A percentile compares a stretch with the other conserved stretches of the same genome.
These are phyloP conservation scores for Sesamia inferens DNA, from an alignment of 2,888 invertebrate genomes.

Conservation along the genomic window DNA sequence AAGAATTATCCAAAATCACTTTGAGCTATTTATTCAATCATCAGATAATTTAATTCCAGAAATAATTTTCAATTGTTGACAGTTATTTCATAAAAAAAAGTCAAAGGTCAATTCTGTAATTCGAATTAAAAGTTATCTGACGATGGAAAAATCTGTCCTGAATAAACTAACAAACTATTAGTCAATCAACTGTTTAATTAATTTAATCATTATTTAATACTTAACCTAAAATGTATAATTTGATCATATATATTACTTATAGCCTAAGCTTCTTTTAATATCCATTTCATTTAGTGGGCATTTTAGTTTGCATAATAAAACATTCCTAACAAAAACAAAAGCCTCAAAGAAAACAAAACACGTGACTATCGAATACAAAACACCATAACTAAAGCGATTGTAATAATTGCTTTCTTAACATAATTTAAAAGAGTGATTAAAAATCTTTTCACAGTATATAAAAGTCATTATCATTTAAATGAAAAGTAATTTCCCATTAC, in stretches of 20 bases:
- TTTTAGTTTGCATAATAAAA: background rate
- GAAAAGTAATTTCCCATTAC: constrained; percentile 56
- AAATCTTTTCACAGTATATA: constrained; percentile 36
- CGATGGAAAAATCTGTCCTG: too few relatives aligned
- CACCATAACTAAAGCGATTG: background rate
- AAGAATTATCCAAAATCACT: too few relatives aligned
- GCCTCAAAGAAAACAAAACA: background rate
- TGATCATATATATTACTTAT: background rate
- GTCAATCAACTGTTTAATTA: background rate
- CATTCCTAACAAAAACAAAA: background rate
- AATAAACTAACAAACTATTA: too few relatives aligned
- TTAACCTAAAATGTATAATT: background rate
- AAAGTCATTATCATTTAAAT: constrained; percentile 46
- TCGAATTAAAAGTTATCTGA: too few relatives aligned
- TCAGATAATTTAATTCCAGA: too few relatives aligned
- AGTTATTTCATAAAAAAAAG: too few relatives aligned
- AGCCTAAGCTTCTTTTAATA: background rate
- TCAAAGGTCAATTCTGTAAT: too few relatives aligned
- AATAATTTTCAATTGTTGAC: too few relatives aligned
- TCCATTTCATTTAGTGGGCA: background rate
- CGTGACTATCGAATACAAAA: background rate
- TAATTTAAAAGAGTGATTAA: constrained; percentile 32
- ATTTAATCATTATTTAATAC: background rate
- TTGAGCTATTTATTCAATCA: too few relatives aligned
- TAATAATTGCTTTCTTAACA: constrained; percentile 27